A percentile compares a stretch with the other conserved stretches of the same genome.
Evolutionary conservation across 2,888 invertebrate genomes (phyloP).

Genomic region (Spodoptera picta): DNA sequence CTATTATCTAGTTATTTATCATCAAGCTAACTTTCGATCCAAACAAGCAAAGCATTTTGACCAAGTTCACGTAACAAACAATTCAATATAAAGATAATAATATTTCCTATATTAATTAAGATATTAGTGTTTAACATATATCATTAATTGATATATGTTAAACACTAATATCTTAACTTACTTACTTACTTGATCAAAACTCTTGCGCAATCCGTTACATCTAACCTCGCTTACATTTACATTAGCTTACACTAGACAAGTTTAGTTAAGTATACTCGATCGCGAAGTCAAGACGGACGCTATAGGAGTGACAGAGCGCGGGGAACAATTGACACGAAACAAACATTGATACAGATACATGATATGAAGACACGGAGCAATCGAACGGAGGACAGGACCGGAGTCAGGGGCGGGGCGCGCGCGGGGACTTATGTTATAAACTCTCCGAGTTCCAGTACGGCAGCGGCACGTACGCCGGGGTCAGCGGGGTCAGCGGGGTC

Average conservation of each 20-base stretch:
- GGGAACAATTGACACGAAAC: constrained; percentile 51
- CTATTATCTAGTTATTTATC: constrained; percentile 43
- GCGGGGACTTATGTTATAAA: constrained; percentile 63
- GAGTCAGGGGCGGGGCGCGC: not conserved
- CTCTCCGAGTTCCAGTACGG: constrained; percentile 67
- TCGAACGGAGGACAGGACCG: constrained; percentile 11
- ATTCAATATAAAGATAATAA: constrained; percentile 34
- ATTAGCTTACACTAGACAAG: constrained; percentile 36
- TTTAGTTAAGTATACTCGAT: constrained; percentile 43
- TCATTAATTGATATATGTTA: too few species aligned
- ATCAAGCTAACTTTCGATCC: constrained; percentile 45
- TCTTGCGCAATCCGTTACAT: constrained; percentile 40
- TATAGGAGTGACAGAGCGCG: constrained; percentile 30
- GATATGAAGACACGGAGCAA: constrained; percentile 44
- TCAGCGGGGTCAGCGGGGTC: constrained; percentile 21
- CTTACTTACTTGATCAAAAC: constrained; percentile 57
- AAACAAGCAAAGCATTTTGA: constrained; percentile 48
- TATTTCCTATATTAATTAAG: constrained; percentile 16
- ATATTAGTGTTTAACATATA: constrained; percentile 36
- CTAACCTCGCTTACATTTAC: constrained; percentile 40
- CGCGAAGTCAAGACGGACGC: constrained; percentile 50
- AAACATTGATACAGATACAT: constrained; percentile 40
- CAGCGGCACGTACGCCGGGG: constrained; percentile 31
- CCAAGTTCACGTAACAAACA: constrained; percentile 44
- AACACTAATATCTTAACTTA: too few species aligned